Evolutionary conservation across 2,113 vertebrate genomes (phyloP), one percentile per base, ranked within the genome.

Genomic region (Zonotrichia leucophrys): DNA sequence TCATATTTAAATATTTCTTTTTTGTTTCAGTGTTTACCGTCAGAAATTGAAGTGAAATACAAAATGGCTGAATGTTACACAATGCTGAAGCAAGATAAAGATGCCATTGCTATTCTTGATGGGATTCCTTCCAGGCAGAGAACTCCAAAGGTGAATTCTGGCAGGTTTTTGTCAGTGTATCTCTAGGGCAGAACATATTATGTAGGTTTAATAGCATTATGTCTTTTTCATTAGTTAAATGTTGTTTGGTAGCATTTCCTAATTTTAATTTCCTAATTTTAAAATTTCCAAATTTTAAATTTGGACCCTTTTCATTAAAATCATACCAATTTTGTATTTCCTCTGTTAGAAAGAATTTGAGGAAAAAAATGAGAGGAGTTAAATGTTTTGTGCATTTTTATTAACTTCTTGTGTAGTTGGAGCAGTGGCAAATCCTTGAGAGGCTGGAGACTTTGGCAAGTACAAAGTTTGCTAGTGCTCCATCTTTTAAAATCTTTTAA

Each of bases 31-130:
- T 99, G 99, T 96, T 98, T 99, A 81, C 99, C 99, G 0, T 99
- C 99, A 80, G 99, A 99, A 97, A 99, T 99, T 82, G 99, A 99
- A 97, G 99, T 99, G 25, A 99, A 99, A 90, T 99, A 99, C 95
- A 99, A 99, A 97, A 99, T 99, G 96, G 99, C 99, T 44, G 99
- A 99, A 87, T 99, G 99, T 77, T 99, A 99, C 49, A 99, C 99
- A 14, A 99, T 99, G 98, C 91, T 99, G 90, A 99, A 99, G 94
- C 98, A 99, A 96, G 99, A 99, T 95, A 99, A 99, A 98, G 99
- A 99, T 95, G 99, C 99, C 47, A 99, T 99, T 44, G 99, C 99
- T 46, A 98, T 99, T 92, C 98, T 99, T 11, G 99, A 99, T 95
- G 99, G 99, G 73, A 99, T 99, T 92, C 99, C 99, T 78, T 99